Base-by-base conservation (phyloP, 1,140 invertebrate genomes). In the Portunus trituberculatus region DNA sequence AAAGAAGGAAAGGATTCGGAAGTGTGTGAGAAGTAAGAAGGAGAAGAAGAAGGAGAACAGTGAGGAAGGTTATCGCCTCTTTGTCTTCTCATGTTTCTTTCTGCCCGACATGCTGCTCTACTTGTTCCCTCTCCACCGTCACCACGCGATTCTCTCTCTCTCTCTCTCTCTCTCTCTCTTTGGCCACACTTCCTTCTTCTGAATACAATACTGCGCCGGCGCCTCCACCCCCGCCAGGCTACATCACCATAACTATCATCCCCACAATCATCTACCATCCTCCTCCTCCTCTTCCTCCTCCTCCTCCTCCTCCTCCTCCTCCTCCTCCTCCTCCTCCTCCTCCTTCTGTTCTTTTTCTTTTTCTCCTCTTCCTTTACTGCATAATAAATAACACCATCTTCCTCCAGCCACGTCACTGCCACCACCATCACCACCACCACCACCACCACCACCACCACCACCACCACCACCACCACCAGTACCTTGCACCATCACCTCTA, bases 371-470 rank as follows among this genome's bases (percentile, higher is more conserved):
- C 52, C 52, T 59, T 14, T 59, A 20, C 52, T 10, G 52, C 52
- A 59, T 59, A 59, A 59, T 59, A 59, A 59, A 59, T 59, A 59
- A 10, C 67, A 76, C n/a, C 67, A 76, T n/a, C 25, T n/a, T n/a
- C 20, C 67, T 7, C 20, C 20, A 25, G 4, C 67, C 20, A 12
- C 67, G 3, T 20, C 59, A 76, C 10, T 20, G 20, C 59, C 59
- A 76, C 20, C 59, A 76, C 20, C 59, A 76, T 20, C 59, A 76
- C 20, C 59, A 76, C 20, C 59, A 76, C 20, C 59, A 76, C 20
- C 59, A 76, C 20, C 59, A 76, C 59, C 59, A 76, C 59, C 59
- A 76, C 67, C 67, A 76, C 67, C 67, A 76, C 67, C 67, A 76
- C 52, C 52, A 59, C 52, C 52, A 59, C 52, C 52, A 59, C 52